These are phyloP conservation scores for Latrodectus elegans DNA, from an alignment of 2,888 invertebrate species.

Conservation along the genomic window DNA sequence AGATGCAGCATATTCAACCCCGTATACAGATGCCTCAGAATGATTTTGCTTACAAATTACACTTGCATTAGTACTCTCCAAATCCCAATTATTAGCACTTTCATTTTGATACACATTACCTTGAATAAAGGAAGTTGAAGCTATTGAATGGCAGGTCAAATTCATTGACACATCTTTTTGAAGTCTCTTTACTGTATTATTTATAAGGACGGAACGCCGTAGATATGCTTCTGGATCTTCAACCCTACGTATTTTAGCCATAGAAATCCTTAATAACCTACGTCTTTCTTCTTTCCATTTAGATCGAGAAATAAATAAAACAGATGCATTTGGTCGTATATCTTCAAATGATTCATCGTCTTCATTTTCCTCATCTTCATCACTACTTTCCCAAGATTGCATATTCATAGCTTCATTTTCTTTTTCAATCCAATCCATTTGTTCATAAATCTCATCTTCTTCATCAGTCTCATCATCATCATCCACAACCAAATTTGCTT, in stretches of 20 bases:
- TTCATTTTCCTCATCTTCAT: slow-evolving; percentile 26
- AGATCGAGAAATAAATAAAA: slow-evolving; percentile 81
- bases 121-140: slow-evolving; percentile 21
- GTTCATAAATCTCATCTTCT: slow-evolving; percentile 49
- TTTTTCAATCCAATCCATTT: slow-evolving; percentile 58
- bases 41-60: slow-evolving; percentile 8
- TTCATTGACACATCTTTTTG: slow-evolving; percentile 83
- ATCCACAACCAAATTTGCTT: slow-evolving; percentile 40
- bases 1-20: slow-evolving; percentile 25
- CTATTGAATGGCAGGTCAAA: slow-evolving; percentile 14
- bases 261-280: slow-evolving; percentile 90
- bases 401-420: slow-evolving; percentile 23
- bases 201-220: slow-evolving; percentile 90
- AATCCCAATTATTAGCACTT: slow-evolving; percentile 24
- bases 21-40: not conserved
- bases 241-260: slow-evolving; percentile 89
- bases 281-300: slow-evolving; percentile 91
- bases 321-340: slow-evolving; percentile 11
- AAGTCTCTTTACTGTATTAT: slow-evolving; percentile 90
- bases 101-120: slow-evolving; percentile 35
- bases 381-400: slow-evolving; percentile 17
- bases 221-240: slow-evolving; percentile 92
- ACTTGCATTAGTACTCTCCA: not conserved
- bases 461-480: slow-evolving; percentile 36
- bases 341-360: slow-evolving; percentile 33